These are phyloP conservation scores for Chloropsis cyanopogon DNA, from an alignment of 2,113 vertebrate species.

Conservation along the genomic window DNA sequence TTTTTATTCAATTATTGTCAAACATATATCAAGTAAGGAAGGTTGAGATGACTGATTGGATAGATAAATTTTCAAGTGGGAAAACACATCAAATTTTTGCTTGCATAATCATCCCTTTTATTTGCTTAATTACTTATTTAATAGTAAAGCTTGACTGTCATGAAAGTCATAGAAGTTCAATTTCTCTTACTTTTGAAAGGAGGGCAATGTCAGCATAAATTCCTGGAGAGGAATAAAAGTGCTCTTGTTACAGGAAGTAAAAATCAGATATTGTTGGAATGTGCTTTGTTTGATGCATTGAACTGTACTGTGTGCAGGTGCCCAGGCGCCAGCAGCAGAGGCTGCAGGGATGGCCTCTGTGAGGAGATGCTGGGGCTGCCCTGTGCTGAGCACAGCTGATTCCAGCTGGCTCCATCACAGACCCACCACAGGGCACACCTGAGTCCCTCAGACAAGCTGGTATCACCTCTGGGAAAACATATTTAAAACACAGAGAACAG, in stretches of 20 bases:
- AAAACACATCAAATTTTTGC: neutral
- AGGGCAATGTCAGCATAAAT: neutral
- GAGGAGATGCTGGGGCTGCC: neutral
- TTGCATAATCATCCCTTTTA: neutral
- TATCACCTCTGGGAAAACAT: neutral
- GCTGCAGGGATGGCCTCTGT: neutral
- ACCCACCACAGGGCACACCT: neutral
- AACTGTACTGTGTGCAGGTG: neutral
- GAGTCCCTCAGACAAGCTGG: neutral
- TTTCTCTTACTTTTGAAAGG: neutral
- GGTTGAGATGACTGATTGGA: neutral
- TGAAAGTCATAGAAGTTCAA: neutral
- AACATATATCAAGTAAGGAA: neutral
- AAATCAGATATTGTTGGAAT: neutral
- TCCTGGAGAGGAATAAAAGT: neutral
- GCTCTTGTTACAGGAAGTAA: neutral
- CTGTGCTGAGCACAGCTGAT: fast-evolving
- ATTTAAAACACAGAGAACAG: neutral
- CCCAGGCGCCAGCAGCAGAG: fast-evolving
- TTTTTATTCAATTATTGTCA: neutral
- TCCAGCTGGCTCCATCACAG: neutral
- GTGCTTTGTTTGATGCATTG: neutral
- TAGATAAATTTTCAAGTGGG: neutral
- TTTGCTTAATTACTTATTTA: neutral
- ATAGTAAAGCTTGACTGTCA: neutral